A percentile compares a stretch with the other conserved stretches of the same genome.
Conservation (phyloP, 2,113 vertebrate genomes). For the Guaruba guarouba region DNA sequence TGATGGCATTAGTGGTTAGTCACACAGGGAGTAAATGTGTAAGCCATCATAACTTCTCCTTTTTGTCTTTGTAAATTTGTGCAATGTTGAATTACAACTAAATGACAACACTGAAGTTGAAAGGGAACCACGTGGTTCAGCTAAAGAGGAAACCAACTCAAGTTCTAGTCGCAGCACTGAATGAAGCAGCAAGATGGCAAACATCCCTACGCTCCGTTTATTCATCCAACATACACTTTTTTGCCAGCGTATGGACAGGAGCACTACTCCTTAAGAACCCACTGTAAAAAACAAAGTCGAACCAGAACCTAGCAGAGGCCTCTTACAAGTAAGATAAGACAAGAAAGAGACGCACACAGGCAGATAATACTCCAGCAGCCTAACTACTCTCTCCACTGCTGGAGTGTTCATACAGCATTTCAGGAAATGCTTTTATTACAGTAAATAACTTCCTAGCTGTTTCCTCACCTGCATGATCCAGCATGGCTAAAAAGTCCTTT, state of each 20-base stretch:
- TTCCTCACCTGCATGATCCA: background rate
- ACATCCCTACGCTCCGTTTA: background rate
- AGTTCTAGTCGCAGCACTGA: background rate
- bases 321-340: background rate
- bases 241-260: background rate
- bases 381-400: background rate
- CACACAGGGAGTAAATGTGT: background rate
- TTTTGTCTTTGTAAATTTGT: background rate
- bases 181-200: background rate
- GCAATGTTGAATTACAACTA: background rate
- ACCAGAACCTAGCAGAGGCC: background rate
- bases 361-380: background rate
- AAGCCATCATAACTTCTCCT: background rate
- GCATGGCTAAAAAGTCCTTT: background rate
- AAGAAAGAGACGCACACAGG: background rate
- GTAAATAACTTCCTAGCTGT: background rate
- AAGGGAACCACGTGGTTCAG: background rate
- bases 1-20: background rate
- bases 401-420: background rate
- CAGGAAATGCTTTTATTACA: background rate
- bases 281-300: background rate
- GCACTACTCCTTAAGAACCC: background rate
- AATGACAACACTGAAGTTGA: background rate
- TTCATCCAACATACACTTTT: background rate
- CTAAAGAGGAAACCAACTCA: background rate